phyloP scores from a whole-genome alignment of 2,888 invertebrate genomes.

The Xanthia togata region DNA sequence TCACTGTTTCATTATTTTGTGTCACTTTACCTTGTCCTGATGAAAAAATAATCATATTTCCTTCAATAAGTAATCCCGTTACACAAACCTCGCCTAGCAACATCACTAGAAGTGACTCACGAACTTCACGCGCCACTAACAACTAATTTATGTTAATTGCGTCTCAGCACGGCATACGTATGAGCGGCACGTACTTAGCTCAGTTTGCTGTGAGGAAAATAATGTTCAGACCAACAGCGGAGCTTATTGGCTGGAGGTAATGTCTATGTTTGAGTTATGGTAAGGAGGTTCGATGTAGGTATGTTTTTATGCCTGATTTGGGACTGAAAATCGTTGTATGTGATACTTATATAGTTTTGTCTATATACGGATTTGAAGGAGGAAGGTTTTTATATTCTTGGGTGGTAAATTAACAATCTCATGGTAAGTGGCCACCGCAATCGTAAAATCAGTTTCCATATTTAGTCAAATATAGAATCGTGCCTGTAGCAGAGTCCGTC shows the following conservation, averaged over 20 bases:
- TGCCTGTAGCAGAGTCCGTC: no score
- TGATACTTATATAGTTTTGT: background rate
- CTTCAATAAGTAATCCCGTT: conserved; percentile 27
- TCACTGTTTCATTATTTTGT: background rate
- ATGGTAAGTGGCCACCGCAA: background rate
- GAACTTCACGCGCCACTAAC: conserved; percentile 87
- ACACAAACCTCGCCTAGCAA: background rate
- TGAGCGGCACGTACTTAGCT: conserved; percentile 83
- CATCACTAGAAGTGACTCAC: conserved; percentile 80
- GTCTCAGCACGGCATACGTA: conserved; percentile 80
- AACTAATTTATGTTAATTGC: conserved; percentile 88
- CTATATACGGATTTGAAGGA: background rate
- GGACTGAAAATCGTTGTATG: background rate
- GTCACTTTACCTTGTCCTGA: background rate
- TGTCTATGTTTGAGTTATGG: conserved; percentile 49
- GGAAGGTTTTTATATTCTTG: background rate
- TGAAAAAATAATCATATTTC: background rate
- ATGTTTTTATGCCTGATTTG: conserved; percentile 24
- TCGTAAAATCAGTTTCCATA: background rate
- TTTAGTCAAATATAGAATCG: background rate
- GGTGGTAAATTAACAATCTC: background rate
- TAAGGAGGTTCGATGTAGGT: conserved; percentile 22
- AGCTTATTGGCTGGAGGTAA: conserved; percentile 62
- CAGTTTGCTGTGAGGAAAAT: conserved; percentile 74
- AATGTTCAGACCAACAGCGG: conserved; percentile 65